Evolutionary conservation across 2,797 vertebrate genomes (phyloP), one percentile per base, ranked within the genome.

Genomic region (Mallotus villosus): DNA sequence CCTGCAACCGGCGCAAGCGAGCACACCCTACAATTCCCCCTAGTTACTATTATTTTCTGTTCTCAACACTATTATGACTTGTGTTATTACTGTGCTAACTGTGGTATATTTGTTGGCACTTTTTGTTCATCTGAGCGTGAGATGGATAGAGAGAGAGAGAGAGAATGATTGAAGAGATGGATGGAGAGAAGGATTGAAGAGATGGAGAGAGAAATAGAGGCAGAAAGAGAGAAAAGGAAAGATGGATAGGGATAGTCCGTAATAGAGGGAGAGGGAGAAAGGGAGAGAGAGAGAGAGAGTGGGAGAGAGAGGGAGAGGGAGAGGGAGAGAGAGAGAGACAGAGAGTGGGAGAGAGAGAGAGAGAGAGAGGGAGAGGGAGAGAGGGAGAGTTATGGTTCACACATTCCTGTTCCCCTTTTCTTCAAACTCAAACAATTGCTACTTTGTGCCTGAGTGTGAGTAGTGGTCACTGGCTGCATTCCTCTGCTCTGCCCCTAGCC

Each of bases 371-470:
- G 17, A 53, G 5, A 62, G 8, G 12, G 58, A 25, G 74, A 66
- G 65, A 25, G 64, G 60, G 74, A 73, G 73, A 74, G 83, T 84
- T 84, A 77, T 79, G 79, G 67, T 81, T 83, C 79, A 46, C 78
- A 83, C 87, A 89, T 92, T 92, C 91, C 89, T 89, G 85, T 78
- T 86, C 87, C 88, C 89, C 85, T 89, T 92, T 93, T 91, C 91
- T 88, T 84, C 63, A 77, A 82, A 72, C 81, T 86, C 87, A 89
- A 81, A 93, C 94, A 95, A 87, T 92, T 75, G 61, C 76, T 74
- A 92, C 94, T 93, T 93, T 94, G 94, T 94, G 87, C 68, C 68
- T 82, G 83, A 60, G 59, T 75, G 80, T 92, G 87, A 76, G 79
- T 81, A 79, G 86, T 90, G 91, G 83, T 88, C 63, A 83, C 82